These are phyloP conservation scores for Ephydatia muelleri DNA, from an alignment of 37 sponge, comb jelly and placozoan genomes.

Conservation along the genomic window DNA sequence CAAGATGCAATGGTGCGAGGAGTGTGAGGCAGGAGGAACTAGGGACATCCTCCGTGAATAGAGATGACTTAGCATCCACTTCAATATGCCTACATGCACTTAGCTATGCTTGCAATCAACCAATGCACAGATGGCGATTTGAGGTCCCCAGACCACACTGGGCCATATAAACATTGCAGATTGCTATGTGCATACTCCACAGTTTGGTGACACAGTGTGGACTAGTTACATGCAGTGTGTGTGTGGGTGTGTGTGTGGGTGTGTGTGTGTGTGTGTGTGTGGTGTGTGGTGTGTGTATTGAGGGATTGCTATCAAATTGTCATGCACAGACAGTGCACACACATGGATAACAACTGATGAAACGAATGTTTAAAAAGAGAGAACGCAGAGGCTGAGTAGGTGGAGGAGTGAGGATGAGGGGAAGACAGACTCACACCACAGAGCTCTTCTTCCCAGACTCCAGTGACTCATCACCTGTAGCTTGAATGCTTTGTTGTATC, in stretches of 20 bases:
- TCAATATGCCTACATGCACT: conserved; percentile 32
- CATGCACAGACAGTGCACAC: too few relatives aligned
- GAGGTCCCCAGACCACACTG: conserved; percentile 48
- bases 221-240: too few relatives aligned
- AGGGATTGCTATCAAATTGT: too few relatives aligned
- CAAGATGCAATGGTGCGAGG: conserved; percentile 36
- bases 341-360: too few relatives aligned
- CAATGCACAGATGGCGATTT: conserved; percentile 31
- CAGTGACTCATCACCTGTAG: background rate
- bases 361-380: background rate
- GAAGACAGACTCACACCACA: background rate
- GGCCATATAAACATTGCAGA: background rate
- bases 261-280: background rate
- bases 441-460: background rate
- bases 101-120: conserved; percentile 28
- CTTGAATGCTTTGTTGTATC: background rate
- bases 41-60: conserved; percentile 5
- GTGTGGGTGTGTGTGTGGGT: too few relatives aligned
- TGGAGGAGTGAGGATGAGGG: background rate
- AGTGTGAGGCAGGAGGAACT: conserved; percentile 28
- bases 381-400: background rate
- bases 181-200: too few relatives aligned
- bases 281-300: too few relatives aligned
- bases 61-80: conserved; percentile 12
- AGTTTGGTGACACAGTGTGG: too few relatives aligned